Conservation (phyloP, 2,888 invertebrate genomes). For the Thereva nobilitata region DNA sequence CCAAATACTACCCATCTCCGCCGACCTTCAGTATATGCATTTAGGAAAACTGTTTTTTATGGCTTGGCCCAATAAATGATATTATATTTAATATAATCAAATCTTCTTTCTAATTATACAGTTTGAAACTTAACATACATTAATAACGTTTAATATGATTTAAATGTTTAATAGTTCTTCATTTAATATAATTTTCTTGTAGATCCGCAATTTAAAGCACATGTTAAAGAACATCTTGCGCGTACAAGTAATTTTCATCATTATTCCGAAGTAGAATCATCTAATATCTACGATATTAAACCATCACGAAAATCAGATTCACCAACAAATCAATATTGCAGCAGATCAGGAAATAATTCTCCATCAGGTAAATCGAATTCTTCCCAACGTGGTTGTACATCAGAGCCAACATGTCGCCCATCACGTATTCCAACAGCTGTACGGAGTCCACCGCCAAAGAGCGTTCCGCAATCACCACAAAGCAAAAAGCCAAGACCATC, state of each 20-base stretch:
- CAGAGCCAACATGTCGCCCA: constrained; percentile 57
- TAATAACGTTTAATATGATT: not conserved
- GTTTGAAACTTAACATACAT: not conserved
- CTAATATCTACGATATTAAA: constrained; percentile 58
- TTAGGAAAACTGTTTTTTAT: too few relatives aligned
- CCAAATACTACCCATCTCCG: too few relatives aligned
- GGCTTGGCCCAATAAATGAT: too few relatives aligned
- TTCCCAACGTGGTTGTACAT: constrained; percentile 47
- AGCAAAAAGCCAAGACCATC: constrained; percentile 55
- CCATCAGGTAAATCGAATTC: constrained; percentile 39
- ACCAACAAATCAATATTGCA: constrained; percentile 46
- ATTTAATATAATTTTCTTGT: not conserved
- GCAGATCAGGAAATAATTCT: constrained; percentile 37
- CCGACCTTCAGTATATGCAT: too few relatives aligned
- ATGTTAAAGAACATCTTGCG: constrained; percentile 72
- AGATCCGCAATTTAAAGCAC: constrained; percentile 89
- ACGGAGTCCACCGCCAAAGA: constrained; percentile 52
- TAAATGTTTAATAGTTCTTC: too few relatives aligned
- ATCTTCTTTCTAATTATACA: too few relatives aligned
- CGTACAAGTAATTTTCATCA: constrained; percentile 61
- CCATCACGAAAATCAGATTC: constrained; percentile 50
- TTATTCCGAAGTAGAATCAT: constrained; percentile 61
- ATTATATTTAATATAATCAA: too few relatives aligned
- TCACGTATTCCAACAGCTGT: constrained; percentile 64
- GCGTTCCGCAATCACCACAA: constrained; percentile 55